Evolutionary conservation across 2,888 invertebrate species (phyloP), one percentile per base, ranked within the genome.

Genomic region (Scaeva pyrastri): DNA sequence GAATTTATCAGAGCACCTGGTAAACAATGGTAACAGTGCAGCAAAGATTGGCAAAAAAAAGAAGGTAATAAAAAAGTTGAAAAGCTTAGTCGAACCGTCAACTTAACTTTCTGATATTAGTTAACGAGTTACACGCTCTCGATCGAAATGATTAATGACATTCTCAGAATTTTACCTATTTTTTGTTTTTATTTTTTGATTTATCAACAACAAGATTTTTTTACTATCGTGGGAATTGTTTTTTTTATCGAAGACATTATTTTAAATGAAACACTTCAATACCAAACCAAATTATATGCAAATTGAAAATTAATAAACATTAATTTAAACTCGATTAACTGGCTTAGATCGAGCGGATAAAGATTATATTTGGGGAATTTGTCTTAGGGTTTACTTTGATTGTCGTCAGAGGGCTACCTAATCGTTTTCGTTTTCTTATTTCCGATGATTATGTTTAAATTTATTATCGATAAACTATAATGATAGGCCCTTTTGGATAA

Each of bases 101-200:
- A 43, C 52, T 19, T 41, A 31, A 64, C 45, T 64, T 14, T 50
- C 14, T 31, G 50, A 70, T n/a, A n/a, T 66, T 66, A 31, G 66
- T 36, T 85, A 76, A 80, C 85, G 62, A 85, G 80, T 14, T 14
- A 52, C 39, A 39, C 39, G 60, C 62, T 31, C 31, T 31, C 6
- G 31, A 31, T 75, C 41, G n/a, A 73, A 72, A 85, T 80, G 84
- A 85, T 85, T 85, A 72, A 80, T 85, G 73, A 70, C 72, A 80
- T 71, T 72, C 76, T 68, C 39, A 66, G 68, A 79, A 75, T 48
- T 14, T 52, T 36, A 55, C 36, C 11, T 21, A 19, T 50, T 23
- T 68, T 16, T 14, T 19, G 26, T 19, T 43, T 26, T 75, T 56
- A n/a, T 55, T 50, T 39, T 11, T 39, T 39, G 0, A 45, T 55